Evolutionary conservation across 1,140 invertebrate genomes (phyloP), one percentile per base, ranked within the genome.

Genomic region (Campoletis sonorensis): DNA sequence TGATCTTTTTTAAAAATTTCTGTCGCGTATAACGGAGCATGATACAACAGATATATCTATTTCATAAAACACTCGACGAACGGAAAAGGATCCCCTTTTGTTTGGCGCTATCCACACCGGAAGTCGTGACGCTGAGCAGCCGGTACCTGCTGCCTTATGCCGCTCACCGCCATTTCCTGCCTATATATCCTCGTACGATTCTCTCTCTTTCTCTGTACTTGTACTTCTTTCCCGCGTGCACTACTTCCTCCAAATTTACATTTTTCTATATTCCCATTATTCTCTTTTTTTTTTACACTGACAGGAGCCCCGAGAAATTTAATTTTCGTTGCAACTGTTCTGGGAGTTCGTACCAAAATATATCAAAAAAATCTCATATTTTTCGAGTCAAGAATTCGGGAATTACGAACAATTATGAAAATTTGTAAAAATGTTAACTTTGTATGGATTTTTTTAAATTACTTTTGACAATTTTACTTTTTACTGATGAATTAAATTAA

Each of bases 41-140:
- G 40, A 11, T 8, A 11, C 40, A 8, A 13, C 3, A 45, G 40
- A 73, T 72, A 73, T 84, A 84, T 85, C 85, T 81, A 80, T 84
- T 84, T 85, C 83, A 77, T 76, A 27, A 70, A 80, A 30, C 67
- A n/a, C 54, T 45, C 81, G 72, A 76, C 54, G 85, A 82, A 81
- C 83, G 83, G 83, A 86, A 27, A 64, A 87, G 81, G 80, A 86
- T 84, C 81, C 81, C 81, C 84, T 86, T 87, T 84, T 87, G 86
- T 88, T 83, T 79, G 54, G 79, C 81, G 86, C 84, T 85, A 88
- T 89, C 86, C 84, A 86, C 81, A 88, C 88, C 88, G 88, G 88
- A 89, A 85, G 86, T 86, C 82, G 80, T 30, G 27, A 23, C 37
- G 51, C 80, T 79, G 79, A 33, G 79, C 71, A 37, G 79, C 83